These are phyloP conservation scores for Danio jaintianensis DNA, from an alignment of 2,797 vertebrate species.

Conservation along the genomic window DNA sequence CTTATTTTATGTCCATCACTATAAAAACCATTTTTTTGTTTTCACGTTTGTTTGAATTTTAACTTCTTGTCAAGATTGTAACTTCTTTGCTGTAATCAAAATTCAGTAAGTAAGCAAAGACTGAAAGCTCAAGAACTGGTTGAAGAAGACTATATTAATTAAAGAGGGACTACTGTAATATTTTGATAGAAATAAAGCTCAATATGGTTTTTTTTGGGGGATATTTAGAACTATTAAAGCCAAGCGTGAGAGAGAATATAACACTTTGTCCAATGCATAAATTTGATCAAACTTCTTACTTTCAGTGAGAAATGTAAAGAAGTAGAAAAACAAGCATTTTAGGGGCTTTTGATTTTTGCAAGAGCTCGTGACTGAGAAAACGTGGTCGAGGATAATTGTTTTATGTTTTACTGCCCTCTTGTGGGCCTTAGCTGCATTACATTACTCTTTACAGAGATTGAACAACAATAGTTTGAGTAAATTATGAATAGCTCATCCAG, in stretches of 20 bases:
- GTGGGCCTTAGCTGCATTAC: constrained; percentile 12
- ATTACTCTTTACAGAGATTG: background rate
- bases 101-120: background rate
- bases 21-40: no score
- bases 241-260: no score
- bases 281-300: background rate
- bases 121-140: background rate
- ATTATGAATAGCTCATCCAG: background rate
- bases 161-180: background rate
- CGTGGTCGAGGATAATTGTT: background rate
- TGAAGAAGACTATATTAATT: background rate
- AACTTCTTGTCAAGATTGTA: no score
- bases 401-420: constrained; percentile 45
- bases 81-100: background rate
- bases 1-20: no score
- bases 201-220: no score
- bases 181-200: background rate
- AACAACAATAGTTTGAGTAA: background rate
- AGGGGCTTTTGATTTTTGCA: background rate
- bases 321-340: background rate
- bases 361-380: background rate
- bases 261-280: no score
- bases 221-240: no score
- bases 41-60: background rate
- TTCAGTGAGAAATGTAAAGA: background rate